These are phyloP conservation scores for Psilopsiagon aurifrons DNA, from an alignment of 2,113 vertebrate genomes.

Conservation along the genomic window DNA sequence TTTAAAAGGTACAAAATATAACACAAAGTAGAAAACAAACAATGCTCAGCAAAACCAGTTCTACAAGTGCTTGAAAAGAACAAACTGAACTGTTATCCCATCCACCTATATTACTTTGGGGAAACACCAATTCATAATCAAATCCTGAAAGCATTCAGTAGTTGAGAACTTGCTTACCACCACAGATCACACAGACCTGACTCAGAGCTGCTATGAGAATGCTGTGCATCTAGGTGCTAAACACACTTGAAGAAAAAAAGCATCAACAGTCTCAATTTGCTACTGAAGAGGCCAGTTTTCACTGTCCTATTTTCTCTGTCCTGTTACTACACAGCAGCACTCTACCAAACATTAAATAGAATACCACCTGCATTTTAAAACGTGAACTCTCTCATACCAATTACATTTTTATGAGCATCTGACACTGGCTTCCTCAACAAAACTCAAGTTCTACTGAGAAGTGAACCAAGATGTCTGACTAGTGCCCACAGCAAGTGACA, in stretches of 20 bases:
- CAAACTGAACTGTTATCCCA: background rate
- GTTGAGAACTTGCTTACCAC: background rate
- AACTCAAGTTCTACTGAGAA: background rate
- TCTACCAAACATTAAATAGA: background rate
- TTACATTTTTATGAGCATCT: background rate
- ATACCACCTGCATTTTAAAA: background rate
- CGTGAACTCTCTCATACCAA: background rate
- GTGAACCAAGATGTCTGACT: background rate
- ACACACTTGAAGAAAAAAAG: conserved; percentile 1
- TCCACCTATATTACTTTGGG: background rate
- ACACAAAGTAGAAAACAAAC: background rate
- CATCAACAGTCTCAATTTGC: background rate
- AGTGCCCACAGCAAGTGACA: background rate
- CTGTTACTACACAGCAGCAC: background rate
- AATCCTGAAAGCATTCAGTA: background rate
- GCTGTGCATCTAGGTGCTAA: background rate
- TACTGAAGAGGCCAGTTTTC: background rate
- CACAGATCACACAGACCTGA: background rate
- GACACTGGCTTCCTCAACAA: background rate
- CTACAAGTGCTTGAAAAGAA: background rate
- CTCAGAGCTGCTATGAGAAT: background rate
- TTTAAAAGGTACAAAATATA: background rate
- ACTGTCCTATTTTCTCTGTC: background rate
- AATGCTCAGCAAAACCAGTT: background rate
- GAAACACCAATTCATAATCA: background rate